Evolutionary conservation across 1,140 invertebrate species (phyloP).

Genomic region (Asbolus verrucosus): DNA sequence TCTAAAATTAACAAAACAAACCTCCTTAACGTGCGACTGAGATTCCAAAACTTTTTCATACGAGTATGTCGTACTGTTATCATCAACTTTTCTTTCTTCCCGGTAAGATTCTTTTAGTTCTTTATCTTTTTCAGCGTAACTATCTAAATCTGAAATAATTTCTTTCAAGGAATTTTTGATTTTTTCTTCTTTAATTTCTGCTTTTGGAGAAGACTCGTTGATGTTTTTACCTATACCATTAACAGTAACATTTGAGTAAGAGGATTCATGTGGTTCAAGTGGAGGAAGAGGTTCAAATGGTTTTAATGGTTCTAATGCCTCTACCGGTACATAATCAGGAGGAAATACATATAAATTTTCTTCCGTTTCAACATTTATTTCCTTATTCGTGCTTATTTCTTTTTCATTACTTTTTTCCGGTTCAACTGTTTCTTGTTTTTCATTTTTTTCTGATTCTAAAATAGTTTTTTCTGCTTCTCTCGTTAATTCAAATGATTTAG

Average conservation of each 20-base stretch:
- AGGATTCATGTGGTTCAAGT: conserved; percentile 30
- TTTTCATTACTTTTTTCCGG: neutral
- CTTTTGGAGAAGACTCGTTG: conserved; percentile 37
- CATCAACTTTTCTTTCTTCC: conserved; percentile 11
- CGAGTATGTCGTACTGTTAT: conserved; percentile 7
- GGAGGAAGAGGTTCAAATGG: conserved; percentile 49
- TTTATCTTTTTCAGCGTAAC: conserved; percentile 66
- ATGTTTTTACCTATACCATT: conserved; percentile 2
- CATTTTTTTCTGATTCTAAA: conserved; percentile 16
- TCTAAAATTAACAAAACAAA: conserved; percentile 9
- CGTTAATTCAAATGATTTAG: conserved; percentile 57
- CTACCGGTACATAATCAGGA: conserved; percentile 47
- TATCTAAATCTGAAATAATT: conserved; percentile 73
- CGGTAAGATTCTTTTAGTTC: conserved; percentile 52
- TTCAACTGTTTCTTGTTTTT: neutral
- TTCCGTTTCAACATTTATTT: neutral
- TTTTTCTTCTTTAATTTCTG: conserved; percentile 68
- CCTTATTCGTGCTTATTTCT: neutral
- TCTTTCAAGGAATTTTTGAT: conserved; percentile 71
- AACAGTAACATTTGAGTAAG: conserved; percentile 2
- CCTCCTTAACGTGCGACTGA: conserved; percentile 32
- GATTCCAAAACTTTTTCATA: conserved; percentile 34
- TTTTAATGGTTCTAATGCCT: conserved; percentile 51
- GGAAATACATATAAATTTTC: conserved; percentile 41
- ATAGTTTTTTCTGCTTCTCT: conserved; percentile 52